A percentile compares a stretch with the other conserved stretches of the same genome.
Evolutionary conservation across 2,888 invertebrate species (phyloP).

Genomic region (Trissolcus japonicus): DNA sequence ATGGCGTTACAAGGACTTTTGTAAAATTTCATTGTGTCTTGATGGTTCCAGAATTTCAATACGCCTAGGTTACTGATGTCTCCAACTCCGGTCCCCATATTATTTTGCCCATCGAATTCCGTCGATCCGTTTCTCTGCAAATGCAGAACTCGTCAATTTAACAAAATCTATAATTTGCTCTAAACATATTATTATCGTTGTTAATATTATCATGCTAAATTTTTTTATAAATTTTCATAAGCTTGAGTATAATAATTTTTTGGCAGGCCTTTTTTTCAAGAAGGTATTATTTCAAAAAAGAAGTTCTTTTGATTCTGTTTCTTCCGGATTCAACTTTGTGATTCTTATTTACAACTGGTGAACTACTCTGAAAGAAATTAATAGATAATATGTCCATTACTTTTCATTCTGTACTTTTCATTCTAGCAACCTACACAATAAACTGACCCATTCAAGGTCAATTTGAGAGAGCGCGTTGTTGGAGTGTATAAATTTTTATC

Average conservation of each 20-base stretch:
- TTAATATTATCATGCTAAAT: background rate
- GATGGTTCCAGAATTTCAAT: conserved; percentile 84
- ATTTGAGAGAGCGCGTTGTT: conserved; percentile 62
- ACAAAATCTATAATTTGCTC: background rate
- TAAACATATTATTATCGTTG: too few species aligned
- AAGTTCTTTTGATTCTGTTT: too few species aligned
- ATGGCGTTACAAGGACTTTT: conserved; percentile 80
- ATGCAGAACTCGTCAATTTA: background rate
- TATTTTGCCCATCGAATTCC: conserved; percentile 85
- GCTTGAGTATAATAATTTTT: background rate
- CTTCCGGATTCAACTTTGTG: conserved; percentile 36
- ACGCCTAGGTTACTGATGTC: conserved; percentile 82
- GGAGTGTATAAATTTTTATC: conserved; percentile 49
- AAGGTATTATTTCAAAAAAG: background rate
- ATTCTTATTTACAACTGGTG: conserved; percentile 46
- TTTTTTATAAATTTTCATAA: background rate
- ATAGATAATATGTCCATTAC: conserved; percentile 65
- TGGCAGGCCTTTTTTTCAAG: background rate
- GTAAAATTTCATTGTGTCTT: conserved; percentile 78
- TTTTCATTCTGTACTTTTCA: conserved; percentile 67
- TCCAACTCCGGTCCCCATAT: conserved; percentile 84
- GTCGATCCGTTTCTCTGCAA: conserved; percentile 86
- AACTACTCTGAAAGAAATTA: conserved; percentile 59
- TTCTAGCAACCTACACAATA: conserved; percentile 63
- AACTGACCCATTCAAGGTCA: conserved; percentile 67